Percentiles rank a stretch among this genome's conserved stretches.
Evolutionary conservation across 2,797 vertebrate genomes (phyloP).

Genomic region (Steatocranus sp.): DNA sequence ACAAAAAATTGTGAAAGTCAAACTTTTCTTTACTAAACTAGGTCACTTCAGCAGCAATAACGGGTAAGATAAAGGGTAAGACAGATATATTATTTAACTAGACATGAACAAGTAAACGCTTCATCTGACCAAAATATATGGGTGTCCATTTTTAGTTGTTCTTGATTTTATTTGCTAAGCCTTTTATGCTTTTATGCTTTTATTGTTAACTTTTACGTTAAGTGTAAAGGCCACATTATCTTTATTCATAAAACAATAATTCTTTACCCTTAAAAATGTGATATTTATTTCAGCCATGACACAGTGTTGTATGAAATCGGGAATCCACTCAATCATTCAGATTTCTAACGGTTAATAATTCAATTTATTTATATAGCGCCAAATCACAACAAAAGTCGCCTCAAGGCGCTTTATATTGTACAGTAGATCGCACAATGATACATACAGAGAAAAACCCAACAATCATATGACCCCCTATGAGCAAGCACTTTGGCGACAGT

Average conservation of each 20-base stretch:
- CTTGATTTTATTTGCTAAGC: not conserved
- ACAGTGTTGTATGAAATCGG: not conserved
- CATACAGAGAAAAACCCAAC: too few relatives aligned
- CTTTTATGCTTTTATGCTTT: not conserved
- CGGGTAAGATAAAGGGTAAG: not conserved
- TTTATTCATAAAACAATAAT: not conserved
- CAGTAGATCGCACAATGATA: too few relatives aligned
- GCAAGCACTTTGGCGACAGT: too few relatives aligned
- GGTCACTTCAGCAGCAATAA: not conserved
- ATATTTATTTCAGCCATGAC: not conserved
- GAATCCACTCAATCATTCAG: not conserved
- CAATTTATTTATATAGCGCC: too few relatives aligned
- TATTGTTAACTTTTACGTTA: not conserved
- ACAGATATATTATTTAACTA: not conserved
- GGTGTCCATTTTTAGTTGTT: not conserved
- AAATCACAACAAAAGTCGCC: too few relatives aligned
- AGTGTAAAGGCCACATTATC: not conserved
- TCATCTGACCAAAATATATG: not conserved
- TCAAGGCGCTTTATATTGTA: too few relatives aligned
- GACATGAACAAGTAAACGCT: not conserved
- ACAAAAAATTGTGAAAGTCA: not conserved
- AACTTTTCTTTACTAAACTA: not conserved
- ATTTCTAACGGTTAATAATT: too few relatives aligned
- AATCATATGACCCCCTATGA: too few relatives aligned
- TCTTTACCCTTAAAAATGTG: accelerated